Conservation (phyloP, 2,113 vertebrate genomes). For the Istiophorus platypterus region DNA sequence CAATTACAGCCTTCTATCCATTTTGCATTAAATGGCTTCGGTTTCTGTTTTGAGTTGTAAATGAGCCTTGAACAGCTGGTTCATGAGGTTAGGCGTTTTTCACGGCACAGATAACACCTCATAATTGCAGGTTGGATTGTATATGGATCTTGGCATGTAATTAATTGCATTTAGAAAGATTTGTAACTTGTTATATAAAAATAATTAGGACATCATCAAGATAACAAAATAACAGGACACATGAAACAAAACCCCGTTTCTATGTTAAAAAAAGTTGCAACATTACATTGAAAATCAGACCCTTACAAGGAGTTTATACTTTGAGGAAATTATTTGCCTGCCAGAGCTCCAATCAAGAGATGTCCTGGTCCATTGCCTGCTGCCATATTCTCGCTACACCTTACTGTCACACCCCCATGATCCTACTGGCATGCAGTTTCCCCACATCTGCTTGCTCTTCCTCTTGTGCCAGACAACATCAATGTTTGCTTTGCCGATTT, state of each 20-base stretch:
- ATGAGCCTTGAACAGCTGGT: constrained; percentile 67
- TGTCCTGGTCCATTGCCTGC: constrained; percentile 51
- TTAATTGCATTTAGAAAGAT: constrained; percentile 44
- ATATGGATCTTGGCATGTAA: constrained; percentile 28
- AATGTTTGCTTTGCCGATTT: constrained; percentile 53
- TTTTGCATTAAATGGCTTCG: constrained; percentile 62
- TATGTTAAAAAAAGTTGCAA: not conserved
- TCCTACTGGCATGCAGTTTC: constrained; percentile 41
- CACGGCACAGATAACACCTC: constrained; percentile 49
- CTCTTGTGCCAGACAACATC: constrained; percentile 49
- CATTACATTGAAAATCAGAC: not conserved
- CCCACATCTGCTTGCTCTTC: constrained; percentile 55
- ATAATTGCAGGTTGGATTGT: constrained; percentile 49
- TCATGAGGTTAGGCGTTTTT: constrained; percentile 59
- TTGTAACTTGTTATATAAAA: constrained; percentile 24
- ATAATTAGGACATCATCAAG: constrained; percentile 25
- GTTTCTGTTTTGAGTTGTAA: constrained; percentile 46
- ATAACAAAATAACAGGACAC: not conserved
- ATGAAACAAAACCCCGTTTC: not conserved
- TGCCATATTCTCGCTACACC: constrained; percentile 50
- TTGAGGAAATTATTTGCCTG: constrained; percentile 14
- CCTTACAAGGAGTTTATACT: not conserved
- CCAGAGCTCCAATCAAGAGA: constrained; percentile 25
- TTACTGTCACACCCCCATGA: constrained; percentile 55
- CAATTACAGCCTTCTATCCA: constrained; percentile 66